These are phyloP conservation scores for Brachionus rotundiformis DNA, from an alignment of 1,140 invertebrate genomes.

Conservation along the genomic window DNA sequence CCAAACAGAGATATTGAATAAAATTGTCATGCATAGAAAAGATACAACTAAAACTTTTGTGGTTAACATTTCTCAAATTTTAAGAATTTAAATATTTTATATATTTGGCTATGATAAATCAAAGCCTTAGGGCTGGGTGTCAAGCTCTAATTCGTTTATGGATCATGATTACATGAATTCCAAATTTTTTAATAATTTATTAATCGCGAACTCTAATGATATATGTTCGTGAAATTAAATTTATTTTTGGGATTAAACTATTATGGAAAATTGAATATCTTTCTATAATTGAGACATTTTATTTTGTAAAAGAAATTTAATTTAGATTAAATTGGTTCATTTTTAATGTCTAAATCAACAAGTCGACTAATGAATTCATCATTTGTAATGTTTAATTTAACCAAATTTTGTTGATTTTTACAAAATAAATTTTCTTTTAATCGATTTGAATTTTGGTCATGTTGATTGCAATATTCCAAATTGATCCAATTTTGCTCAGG, in stretches of 20 bases:
- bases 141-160: neutral
- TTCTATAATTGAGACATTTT: too few relatives aligned
- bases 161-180: neutral
- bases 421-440: conserved; percentile 14
- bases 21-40: neutral
- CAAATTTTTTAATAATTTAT: neutral
- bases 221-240: too few relatives aligned
- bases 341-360: conserved; percentile 16
- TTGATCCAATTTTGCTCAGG: conserved; percentile 39
- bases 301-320: too few relatives aligned
- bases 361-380: conserved; percentile 33
- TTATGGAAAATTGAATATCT: too few relatives aligned
- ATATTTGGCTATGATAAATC: neutral
- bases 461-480: neutral
- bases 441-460: neutral
- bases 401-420: neutral
- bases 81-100: neutral
- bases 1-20: neutral
- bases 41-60: neutral
- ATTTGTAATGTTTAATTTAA: conserved; percentile 16
- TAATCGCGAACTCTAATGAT: neutral
- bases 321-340: neutral
- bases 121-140: neutral
- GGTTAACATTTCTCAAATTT: neutral
- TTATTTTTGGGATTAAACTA: too few relatives aligned